Percentiles rank a stretch among this genome's conserved stretches.
Conservation (phyloP, 2,113 vertebrate genomes). For the Engraulis encrasicolus region DNA sequence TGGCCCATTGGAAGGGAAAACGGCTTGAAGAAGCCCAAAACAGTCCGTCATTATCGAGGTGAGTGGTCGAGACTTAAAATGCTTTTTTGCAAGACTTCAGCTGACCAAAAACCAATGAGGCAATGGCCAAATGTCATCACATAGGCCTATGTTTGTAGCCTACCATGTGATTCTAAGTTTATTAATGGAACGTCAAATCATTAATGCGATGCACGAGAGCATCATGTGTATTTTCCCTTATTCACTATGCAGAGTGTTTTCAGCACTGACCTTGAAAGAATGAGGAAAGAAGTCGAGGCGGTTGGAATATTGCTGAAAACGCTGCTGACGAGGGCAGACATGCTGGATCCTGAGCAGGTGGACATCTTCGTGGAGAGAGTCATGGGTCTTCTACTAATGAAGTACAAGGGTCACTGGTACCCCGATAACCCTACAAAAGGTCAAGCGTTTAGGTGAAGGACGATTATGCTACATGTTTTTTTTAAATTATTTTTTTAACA, state of each 20-base stretch:
- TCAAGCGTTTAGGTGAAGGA: conserved; percentile 76
- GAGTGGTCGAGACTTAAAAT: too few species aligned
- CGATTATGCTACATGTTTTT: too few species aligned
- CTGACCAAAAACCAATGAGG: too few species aligned
- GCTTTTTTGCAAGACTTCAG: too few species aligned
- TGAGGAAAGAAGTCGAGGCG: conserved; percentile 79
- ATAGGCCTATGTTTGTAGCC: background rate
- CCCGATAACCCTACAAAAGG: conserved; percentile 74
- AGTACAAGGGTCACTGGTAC: conserved; percentile 78
- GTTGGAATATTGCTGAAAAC: conserved; percentile 75
- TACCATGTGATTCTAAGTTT: too few species aligned
- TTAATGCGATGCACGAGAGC: too few species aligned
- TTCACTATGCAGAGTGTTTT: conserved; percentile 51
- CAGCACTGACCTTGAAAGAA: conserved; percentile 57
- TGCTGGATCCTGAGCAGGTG: conserved; percentile 62
- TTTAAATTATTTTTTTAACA: too few species aligned
- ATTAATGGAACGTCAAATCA: too few species aligned
- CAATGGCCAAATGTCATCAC: too few species aligned
- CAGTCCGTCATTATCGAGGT: too few species aligned
- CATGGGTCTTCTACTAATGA: conserved; percentile 69
- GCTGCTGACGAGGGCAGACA: conserved; percentile 64
- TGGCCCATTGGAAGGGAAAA: too few species aligned
- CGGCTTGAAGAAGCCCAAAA: background rate
- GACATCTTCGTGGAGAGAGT: conserved; percentile 73
- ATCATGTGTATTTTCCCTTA: background rate